Percentiles rank a stretch among this genome's conserved stretches.
Evolutionary conservation across 2,888 invertebrate species (phyloP).

Genomic region (Stenotaenia linearis): DNA sequence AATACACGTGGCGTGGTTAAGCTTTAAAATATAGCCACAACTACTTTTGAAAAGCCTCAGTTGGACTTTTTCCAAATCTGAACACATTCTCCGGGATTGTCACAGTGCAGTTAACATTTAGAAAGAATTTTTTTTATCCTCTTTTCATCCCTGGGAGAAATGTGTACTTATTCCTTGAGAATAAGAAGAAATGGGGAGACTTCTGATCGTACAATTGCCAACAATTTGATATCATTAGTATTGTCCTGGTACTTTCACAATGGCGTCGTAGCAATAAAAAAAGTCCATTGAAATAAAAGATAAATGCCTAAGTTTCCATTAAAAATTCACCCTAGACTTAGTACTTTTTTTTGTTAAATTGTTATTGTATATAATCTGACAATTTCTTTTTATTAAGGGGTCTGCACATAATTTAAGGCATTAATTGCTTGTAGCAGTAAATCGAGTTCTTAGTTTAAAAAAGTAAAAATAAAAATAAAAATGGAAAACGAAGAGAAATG

Average conservation of each 20-base stretch:
- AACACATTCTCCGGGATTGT: background rate
- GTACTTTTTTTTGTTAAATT: too few relatives aligned
- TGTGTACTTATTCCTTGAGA: background rate
- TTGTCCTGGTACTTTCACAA: background rate
- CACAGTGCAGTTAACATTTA: conserved; percentile 21
- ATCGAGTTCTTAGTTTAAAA: too few relatives aligned
- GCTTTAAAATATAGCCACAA: background rate
- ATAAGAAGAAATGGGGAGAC: too few relatives aligned
- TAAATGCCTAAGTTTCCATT: too few relatives aligned
- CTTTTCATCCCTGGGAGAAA: background rate
- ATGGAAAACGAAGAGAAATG: background rate
- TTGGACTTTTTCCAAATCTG: background rate
- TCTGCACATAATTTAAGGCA: background rate
- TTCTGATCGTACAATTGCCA: background rate
- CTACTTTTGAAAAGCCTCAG: background rate
- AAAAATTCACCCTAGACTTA: too few relatives aligned
- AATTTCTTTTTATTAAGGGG: too few relatives aligned
- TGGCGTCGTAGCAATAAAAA: background rate
- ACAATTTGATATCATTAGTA: background rate
- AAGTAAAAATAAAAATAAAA: too few relatives aligned
- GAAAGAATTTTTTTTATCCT: background rate
- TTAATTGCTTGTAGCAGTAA: background rate
- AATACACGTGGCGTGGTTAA: background rate
- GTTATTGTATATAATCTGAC: too few relatives aligned
- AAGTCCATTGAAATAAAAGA: too few relatives aligned